Percentiles rank a stretch among this genome's conserved stretches.
Conservation (phyloP, 2,797 vertebrate species). For the Myotis daubentonii region DNA sequence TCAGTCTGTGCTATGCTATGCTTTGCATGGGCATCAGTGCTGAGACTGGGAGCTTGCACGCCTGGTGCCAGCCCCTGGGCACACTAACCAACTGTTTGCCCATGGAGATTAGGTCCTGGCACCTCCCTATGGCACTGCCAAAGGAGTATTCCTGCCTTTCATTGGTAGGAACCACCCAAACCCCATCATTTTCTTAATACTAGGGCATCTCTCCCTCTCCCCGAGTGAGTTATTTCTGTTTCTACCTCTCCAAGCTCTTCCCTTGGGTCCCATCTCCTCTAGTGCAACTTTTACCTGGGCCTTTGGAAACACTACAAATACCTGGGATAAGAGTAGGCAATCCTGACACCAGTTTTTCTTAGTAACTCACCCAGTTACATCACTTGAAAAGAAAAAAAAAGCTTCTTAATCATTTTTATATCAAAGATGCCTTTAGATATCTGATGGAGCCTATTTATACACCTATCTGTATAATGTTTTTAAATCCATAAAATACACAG, state of each 20-base stretch:
- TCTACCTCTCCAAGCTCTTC: not conserved
- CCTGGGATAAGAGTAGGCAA: not conserved
- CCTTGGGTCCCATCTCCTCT: not conserved
- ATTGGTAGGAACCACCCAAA: not conserved
- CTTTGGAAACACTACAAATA: not conserved
- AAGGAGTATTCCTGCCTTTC: not conserved
- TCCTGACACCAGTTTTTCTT: not conserved
- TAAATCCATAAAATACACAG: not conserved
- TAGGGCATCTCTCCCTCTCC: not conserved
- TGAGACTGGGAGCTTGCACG: not conserved
- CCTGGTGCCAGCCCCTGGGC: not conserved
- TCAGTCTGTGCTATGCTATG: not conserved
- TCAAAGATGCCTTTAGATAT: not conserved
- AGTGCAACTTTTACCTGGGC: not conserved
- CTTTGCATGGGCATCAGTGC: not conserved
- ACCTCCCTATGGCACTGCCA: not conserved
- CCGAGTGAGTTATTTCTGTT: not conserved
- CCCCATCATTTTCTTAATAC: not conserved
- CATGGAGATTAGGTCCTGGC: not conserved
- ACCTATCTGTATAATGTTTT: not conserved
- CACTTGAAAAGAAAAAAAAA: not conserved
- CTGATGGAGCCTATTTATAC: not conserved
- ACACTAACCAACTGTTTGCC: not conserved
- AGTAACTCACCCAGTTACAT: not conserved
- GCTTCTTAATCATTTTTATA: not conserved